Evolutionary conservation across 2,797 vertebrate genomes (phyloP).

Genomic region (Trematomus bernacchii): DNA sequence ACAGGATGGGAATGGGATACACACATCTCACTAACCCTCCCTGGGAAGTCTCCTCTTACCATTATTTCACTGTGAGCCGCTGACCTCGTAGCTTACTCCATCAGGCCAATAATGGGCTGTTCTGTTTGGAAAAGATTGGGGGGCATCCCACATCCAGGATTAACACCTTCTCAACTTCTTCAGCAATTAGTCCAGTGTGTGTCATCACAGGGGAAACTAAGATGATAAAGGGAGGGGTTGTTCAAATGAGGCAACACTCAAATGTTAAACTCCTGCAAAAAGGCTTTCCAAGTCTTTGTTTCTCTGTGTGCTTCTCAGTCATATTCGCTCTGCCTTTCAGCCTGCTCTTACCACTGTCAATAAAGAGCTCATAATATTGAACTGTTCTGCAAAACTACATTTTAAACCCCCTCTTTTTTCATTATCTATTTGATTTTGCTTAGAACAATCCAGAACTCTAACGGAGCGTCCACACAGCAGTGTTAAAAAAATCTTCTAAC

Average conservation of each 20-base stretch:
- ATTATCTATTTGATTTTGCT: constrained; percentile 2
- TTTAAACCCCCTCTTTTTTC: neutral
- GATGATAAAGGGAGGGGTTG: constrained; percentile 27
- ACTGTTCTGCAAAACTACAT: constrained; percentile 6
- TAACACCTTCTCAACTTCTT: constrained; percentile 66
- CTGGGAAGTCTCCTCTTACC: constrained; percentile 58
- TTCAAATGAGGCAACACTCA: constrained; percentile 45
- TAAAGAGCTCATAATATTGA: constrained; percentile 24
- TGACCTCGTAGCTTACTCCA: constrained; percentile 37
- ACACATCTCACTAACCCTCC: constrained; percentile 48
- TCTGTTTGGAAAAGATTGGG: constrained; percentile 60
- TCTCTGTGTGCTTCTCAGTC: constrained; percentile 16
- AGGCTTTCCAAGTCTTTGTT: constrained; percentile 30
- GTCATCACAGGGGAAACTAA: constrained; percentile 56
- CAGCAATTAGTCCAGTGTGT: constrained; percentile 60
- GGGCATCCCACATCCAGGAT: constrained; percentile 58
- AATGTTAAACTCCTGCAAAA: constrained; percentile 19
- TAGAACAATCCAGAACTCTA: neutral
- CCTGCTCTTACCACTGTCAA: constrained; percentile 7
- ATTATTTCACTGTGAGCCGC: constrained; percentile 53
- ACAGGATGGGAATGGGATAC: constrained; percentile 58
- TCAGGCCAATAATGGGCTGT: constrained; percentile 38
- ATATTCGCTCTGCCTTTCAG: constrained; percentile 5
- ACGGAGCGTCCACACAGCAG: no score
- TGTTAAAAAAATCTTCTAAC: no score